Percentiles rank a stretch among this genome's conserved stretches.
Conservation (phyloP, 2,888 invertebrate genomes). For the Trisateles emortualis region DNA sequence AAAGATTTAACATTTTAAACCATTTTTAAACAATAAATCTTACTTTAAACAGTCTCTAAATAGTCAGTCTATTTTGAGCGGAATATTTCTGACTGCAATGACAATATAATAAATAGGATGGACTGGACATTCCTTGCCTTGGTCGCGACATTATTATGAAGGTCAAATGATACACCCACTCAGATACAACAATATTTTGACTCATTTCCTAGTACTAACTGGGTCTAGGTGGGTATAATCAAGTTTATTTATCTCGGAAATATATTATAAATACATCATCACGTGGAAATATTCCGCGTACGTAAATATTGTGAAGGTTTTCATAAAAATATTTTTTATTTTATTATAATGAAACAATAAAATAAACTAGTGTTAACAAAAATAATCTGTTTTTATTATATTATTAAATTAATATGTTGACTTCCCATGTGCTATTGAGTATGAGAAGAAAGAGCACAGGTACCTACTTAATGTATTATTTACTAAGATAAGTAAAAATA, state of each 20-base stretch:
- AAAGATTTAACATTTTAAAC: constrained; percentile 5
- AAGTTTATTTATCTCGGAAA: constrained; percentile 25
- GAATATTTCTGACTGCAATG: constrained; percentile 49
- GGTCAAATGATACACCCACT: constrained; percentile 68
- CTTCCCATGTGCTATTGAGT: no score
- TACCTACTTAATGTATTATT: no score
- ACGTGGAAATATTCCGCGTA: constrained; percentile 5
- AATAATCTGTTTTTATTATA: no score
- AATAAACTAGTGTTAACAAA: no score
- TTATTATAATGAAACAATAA: background rate
- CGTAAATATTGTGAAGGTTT: constrained; percentile 5
- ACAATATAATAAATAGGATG: constrained; percentile 58
- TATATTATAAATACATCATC: constrained; percentile 21
- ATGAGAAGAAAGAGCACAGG: no score
- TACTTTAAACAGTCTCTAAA: constrained; percentile 32
- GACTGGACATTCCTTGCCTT: constrained; percentile 68
- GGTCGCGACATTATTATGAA: constrained; percentile 60
- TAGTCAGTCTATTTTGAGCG: constrained; percentile 50
- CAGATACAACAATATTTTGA: constrained; percentile 65
- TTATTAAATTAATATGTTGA: no score
- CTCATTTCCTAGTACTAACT: constrained; percentile 66
- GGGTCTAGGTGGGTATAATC: constrained; percentile 49
- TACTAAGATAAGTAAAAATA: no score
- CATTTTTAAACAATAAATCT: constrained; percentile 28
- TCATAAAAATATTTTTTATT: constrained; percentile 3